A percentile compares a stretch with the other conserved stretches of the same genome.
These are phyloP conservation scores for Xenus cinereus DNA, from an alignment of 2,113 vertebrate species.

Conservation along the genomic window DNA sequence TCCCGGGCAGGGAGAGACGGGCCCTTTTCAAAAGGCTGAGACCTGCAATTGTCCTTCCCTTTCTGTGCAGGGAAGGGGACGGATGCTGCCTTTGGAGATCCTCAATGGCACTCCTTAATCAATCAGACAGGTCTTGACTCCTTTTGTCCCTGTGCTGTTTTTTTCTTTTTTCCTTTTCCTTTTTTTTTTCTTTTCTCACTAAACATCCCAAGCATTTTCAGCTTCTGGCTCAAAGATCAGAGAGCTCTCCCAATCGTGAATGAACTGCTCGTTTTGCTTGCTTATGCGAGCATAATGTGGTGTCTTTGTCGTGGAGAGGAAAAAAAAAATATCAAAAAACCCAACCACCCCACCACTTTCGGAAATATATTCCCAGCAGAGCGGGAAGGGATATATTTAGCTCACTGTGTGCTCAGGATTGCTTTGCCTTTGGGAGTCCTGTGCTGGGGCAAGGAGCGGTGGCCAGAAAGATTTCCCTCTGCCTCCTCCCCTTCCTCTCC, in stretches of 20 bases:
- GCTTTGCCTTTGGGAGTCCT: not conserved
- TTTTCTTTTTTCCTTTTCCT: not conserved
- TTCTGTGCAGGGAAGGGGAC: not conserved
- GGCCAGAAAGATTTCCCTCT: not conserved
- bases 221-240: not conserved
- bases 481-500: not conserved
- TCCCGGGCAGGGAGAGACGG: not conserved
- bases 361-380: not conserved
- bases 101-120: not conserved
- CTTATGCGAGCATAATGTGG: not conserved
- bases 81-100: not conserved
- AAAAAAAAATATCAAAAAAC: fast-evolving
- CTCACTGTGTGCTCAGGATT: not conserved
- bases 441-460: not conserved
- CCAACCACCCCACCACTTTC: not conserved
- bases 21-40: not conserved
- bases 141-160: not conserved
- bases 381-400: not conserved
- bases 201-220: not conserved
- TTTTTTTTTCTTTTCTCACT: not conserved
- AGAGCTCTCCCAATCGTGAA: not conserved
- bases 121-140: not conserved
- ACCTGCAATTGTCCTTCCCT: not conserved
- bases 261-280: not conserved
- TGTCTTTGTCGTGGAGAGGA: not conserved